Conservation (phyloP, 2,113 vertebrate species). For the Alligator mississippiensis region DNA sequence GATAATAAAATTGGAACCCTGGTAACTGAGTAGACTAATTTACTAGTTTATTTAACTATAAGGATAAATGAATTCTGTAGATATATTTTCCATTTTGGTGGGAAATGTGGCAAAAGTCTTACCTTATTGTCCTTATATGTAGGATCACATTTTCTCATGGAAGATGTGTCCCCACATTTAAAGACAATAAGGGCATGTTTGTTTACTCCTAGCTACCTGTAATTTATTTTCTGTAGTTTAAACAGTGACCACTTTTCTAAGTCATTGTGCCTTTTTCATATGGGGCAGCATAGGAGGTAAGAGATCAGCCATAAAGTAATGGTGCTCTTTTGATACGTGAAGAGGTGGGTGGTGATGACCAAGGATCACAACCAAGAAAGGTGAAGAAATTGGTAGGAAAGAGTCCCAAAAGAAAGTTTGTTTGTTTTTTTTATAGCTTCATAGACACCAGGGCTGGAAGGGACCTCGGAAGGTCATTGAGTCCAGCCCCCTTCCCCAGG, state of each 20-base stretch:
- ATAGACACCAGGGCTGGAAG: too few species aligned
- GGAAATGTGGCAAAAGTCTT: too few species aligned
- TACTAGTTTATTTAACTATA: neutral
- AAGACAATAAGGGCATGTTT: neutral
- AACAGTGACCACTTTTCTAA: neutral
- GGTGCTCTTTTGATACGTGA: fast-evolving
- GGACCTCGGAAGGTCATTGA: too few species aligned
- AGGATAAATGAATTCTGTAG: neutral
- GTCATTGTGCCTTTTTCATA: neutral
- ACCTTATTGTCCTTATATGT: too few species aligned
- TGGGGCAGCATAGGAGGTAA: neutral
- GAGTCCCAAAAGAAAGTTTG: neutral
- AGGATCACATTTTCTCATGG: neutral
- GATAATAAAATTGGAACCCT: neutral
- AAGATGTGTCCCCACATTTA: neutral
- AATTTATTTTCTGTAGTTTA: neutral
- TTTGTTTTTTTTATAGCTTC: too few species aligned
- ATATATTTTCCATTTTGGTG: neutral
- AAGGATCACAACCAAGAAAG: neutral
- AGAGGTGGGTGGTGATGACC: neutral
- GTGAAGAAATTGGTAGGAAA: neutral
- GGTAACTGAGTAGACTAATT: neutral
- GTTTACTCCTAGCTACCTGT: neutral
- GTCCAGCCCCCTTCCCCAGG: too few species aligned
- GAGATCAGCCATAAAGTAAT: neutral